These are phyloP conservation scores for Tetranychus urticae DNA, from an alignment of 1,140 invertebrate species.

Conservation along the genomic window DNA sequence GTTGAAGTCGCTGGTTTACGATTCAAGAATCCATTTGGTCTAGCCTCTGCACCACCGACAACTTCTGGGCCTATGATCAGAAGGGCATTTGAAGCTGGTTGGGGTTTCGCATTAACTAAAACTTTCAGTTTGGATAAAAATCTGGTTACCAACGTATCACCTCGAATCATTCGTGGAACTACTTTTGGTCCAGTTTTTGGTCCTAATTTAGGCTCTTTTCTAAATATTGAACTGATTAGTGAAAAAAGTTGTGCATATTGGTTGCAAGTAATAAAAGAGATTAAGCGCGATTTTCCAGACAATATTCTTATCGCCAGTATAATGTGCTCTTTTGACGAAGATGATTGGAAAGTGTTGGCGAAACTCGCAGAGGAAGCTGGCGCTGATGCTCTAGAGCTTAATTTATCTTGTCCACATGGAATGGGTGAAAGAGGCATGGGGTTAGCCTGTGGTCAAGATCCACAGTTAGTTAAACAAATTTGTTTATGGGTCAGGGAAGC, in stretches of 20 bases:
- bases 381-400: slow-evolving; percentile 80
- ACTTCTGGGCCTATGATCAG: slow-evolving; percentile 85
- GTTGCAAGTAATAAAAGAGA: slow-evolving; percentile 60
- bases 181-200: slow-evolving; percentile 76
- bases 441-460: slow-evolving; percentile 78
- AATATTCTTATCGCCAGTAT: slow-evolving; percentile 89
- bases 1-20: slow-evolving; percentile 72
- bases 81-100: slow-evolving; percentile 76
- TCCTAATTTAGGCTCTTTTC: slow-evolving; percentile 75
- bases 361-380: slow-evolving; percentile 51
- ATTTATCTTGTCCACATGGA: slow-evolving; percentile 91
- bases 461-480: slow-evolving; percentile 59
- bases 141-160: slow-evolving; percentile 84
- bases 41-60: slow-evolving; percentile 87
- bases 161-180: slow-evolving; percentile 73
- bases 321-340: slow-evolving; percentile 69
- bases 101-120: slow-evolving; percentile 89
- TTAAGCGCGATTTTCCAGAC: slow-evolving; percentile 73
- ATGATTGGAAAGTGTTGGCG: slow-evolving; percentile 67
- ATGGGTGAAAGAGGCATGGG: slow-evolving; percentile 97
- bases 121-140: slow-evolving; percentile 90
- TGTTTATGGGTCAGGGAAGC: slow-evolving; percentile 61
- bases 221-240: slow-evolving; percentile 95
- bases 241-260: slow-evolving; percentile 87
- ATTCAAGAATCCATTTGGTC: slow-evolving; percentile 88